A percentile compares a stretch with the other conserved stretches of the same genome.
These are phyloP conservation scores for Lacanobia wlatinum DNA, from an alignment of 2,888 invertebrate genomes.

Conservation along the genomic window DNA sequence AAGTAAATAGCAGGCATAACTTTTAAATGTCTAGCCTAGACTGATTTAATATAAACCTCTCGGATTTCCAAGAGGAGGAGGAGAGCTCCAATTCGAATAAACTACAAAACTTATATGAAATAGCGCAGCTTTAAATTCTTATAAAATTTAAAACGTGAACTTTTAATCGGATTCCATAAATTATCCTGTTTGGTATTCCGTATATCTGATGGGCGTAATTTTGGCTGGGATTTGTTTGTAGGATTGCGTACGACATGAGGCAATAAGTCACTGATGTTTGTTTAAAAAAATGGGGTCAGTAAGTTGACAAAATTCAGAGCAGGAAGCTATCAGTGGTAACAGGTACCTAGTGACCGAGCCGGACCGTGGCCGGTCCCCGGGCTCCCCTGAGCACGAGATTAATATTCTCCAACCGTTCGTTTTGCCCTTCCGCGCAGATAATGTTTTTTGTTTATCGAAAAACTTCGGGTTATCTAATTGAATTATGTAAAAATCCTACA, in stretches of 20 bases:
- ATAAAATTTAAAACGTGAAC: conserved; percentile 8
- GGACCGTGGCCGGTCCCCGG: not conserved
- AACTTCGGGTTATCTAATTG: conserved; percentile 49
- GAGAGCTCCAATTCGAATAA: too few species aligned
- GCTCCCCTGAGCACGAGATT: conserved; percentile 34
- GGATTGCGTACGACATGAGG: conserved; percentile 13
- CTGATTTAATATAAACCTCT: conserved; percentile 1
- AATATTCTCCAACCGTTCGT: conserved; percentile 47
- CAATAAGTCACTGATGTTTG: conserved; percentile 26
- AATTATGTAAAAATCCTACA: conserved; percentile 56
- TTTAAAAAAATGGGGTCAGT: conserved; percentile 40
- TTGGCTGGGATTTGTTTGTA: conserved; percentile 35
- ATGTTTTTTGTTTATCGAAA: conserved; percentile 54
- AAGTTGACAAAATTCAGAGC: conserved; percentile 28
- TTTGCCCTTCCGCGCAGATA: conserved; percentile 35
- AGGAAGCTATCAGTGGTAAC: conserved; percentile 38
- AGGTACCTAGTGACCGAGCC: conserved; percentile 8
- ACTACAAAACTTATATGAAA: not conserved
- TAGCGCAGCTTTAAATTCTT: not conserved
- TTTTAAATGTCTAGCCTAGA: not conserved
- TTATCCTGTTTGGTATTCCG: conserved; percentile 19
- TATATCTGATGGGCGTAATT: conserved; percentile 35
- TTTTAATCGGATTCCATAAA: conserved; percentile 27
- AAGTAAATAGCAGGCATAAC: not conserved
- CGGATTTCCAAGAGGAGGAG: too few species aligned